These are phyloP conservation scores for Helicoverpa zea DNA, from an alignment of 1,140 invertebrate species.

Conservation along the genomic window DNA sequence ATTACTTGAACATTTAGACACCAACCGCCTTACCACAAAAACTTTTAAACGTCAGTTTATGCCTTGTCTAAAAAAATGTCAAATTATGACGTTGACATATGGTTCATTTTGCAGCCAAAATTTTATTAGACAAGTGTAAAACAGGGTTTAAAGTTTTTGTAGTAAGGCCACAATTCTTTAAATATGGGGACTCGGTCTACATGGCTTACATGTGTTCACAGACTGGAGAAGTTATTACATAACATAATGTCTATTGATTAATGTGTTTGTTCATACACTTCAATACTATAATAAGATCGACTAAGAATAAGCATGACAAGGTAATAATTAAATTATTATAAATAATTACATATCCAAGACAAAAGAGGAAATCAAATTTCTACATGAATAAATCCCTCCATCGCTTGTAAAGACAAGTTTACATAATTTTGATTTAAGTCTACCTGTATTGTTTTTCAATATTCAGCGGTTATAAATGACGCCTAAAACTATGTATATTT, in stretches of 20 bases:
- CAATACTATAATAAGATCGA: slow-evolving; percentile 17
- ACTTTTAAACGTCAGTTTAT: too few relatives aligned
- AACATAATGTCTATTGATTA: not conserved
- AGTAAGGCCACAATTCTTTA: too few relatives aligned
- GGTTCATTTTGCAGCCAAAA: too few relatives aligned
- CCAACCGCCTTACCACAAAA: too few relatives aligned
- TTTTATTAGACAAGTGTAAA: too few relatives aligned
- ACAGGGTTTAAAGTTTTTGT: too few relatives aligned
- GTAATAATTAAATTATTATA: slow-evolving; percentile 33
- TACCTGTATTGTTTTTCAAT: slow-evolving; percentile 13
- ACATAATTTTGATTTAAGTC: slow-evolving; percentile 40
- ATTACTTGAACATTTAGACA: slow-evolving; percentile 41
- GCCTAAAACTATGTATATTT: slow-evolving; percentile 35
- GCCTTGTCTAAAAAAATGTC: too few relatives aligned
- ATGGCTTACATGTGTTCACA: slow-evolving; percentile 6
- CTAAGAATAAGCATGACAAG: slow-evolving; percentile 27
- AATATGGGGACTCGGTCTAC: slow-evolving; percentile 4
- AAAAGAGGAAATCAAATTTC: not conserved
- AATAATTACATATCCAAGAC: slow-evolving; percentile 31
- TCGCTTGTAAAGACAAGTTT: slow-evolving; percentile 11
- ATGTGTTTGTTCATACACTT: slow-evolving; percentile 32
- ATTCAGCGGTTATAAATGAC: not conserved
- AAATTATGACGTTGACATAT: too few relatives aligned
- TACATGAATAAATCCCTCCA: not conserved
- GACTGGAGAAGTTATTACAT: slow-evolving; percentile 7